phyloP scores from a whole-genome alignment of 2,797 vertebrate genomes.

The Schizopygopsis malacanthus region DNA sequence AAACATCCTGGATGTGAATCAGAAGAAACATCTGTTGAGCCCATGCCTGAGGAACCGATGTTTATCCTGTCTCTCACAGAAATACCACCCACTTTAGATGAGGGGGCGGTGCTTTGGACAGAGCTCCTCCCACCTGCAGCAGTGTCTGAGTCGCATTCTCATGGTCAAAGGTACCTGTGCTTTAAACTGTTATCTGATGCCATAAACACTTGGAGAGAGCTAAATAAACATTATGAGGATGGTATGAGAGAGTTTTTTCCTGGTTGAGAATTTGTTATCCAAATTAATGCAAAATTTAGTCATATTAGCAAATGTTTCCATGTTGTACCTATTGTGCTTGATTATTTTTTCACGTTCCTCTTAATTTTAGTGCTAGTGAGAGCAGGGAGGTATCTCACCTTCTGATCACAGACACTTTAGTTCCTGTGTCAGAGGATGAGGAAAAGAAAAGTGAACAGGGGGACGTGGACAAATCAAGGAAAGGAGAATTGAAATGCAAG shows the following conservation, averaged over 20 bases:
- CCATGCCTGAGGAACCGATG: conserved; percentile 72
- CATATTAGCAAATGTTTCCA: not conserved
- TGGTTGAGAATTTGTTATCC: not conserved
- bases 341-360: not conserved
- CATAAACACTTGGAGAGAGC: conserved; percentile 1
- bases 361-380: conserved; percentile 30
- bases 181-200: not conserved
- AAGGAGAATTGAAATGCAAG: not conserved
- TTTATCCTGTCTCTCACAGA: conserved; percentile 80
- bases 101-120: conserved; percentile 13
- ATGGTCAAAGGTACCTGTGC: conserved; percentile 27
- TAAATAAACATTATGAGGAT: not conserved
- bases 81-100: conserved; percentile 68
- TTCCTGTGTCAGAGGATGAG: conserved; percentile 44
- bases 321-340: not conserved
- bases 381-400: conserved; percentile 37
- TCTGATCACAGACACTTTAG: conserved; percentile 36
- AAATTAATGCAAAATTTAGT: not conserved
- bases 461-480: not conserved
- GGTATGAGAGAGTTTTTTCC: not conserved
- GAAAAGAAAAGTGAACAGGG: not conserved
- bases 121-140: conserved; percentile 29
- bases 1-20: not conserved
- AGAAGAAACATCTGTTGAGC: not conserved
- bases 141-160: not conserved